These are phyloP conservation scores for Melitaea cinxia DNA, from an alignment of 1,140 invertebrate species.

Conservation along the genomic window DNA sequence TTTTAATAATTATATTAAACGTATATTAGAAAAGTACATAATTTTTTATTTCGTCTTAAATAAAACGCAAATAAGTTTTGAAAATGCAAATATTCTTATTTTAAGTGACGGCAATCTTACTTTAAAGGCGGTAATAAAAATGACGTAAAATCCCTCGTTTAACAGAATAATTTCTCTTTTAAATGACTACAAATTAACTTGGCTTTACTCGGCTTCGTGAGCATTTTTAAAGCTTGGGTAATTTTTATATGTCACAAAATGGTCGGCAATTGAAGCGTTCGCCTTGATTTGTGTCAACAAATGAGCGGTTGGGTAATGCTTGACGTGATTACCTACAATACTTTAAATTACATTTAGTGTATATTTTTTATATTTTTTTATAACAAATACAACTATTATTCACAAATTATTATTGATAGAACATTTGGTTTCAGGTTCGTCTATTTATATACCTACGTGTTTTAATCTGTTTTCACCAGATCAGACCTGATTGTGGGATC, in stretches of 20 bases:
- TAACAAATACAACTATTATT: too few species aligned
- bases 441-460: too few species aligned
- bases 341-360: too few species aligned
- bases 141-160: conserved; percentile 11
- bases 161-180: conserved; percentile 7
- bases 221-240: not conserved
- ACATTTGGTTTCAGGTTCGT: too few species aligned
- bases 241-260: conserved; percentile 2
- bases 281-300: not conserved
- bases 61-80: not conserved
- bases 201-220: not conserved
- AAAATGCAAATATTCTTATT: not conserved
- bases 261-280: not conserved
- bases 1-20: too few species aligned
- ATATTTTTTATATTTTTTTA: too few species aligned
- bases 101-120: conserved; percentile 9
- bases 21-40: too few species aligned
- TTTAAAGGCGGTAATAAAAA: conserved; percentile 6
- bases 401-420: too few species aligned
- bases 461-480: too few species aligned
- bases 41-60: not conserved
- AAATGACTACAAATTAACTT: conserved; percentile 18
- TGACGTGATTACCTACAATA: too few species aligned
- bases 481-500: too few species aligned
- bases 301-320: not conserved